Percentiles rank a stretch among this genome's conserved stretches.
Evolutionary conservation across 2,113 vertebrate genomes (phyloP).

Genomic region (Myocastor coypus): DNA sequence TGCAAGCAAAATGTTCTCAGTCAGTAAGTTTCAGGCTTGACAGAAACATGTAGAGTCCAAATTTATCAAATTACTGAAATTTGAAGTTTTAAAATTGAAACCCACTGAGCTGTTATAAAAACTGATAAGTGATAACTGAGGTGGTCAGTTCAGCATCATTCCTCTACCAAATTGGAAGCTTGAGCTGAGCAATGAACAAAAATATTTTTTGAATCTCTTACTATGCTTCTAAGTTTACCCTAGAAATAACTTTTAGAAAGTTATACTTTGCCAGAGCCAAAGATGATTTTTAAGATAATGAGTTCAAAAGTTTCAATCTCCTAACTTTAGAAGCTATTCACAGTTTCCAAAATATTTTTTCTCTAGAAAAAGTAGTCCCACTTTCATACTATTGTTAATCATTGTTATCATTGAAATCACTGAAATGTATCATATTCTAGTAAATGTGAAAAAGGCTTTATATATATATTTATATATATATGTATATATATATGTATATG

Average conservation of each 20-base stretch:
- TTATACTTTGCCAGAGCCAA: background rate
- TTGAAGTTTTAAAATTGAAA: background rate
- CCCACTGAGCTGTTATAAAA: background rate
- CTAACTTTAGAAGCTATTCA: conserved; percentile 30
- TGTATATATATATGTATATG: background rate
- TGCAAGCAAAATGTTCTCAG: background rate
- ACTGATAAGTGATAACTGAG: background rate
- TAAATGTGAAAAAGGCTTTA: background rate
- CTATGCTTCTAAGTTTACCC: conserved; percentile 2
- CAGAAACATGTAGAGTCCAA: background rate
- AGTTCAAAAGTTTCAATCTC: conserved; percentile 53
- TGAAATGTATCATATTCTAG: background rate
- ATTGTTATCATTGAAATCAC: background rate
- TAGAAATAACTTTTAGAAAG: background rate
- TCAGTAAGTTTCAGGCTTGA: background rate
- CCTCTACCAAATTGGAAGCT: background rate
- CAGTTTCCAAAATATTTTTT: conserved; percentile 28
- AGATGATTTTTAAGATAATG: conserved; percentile 39
- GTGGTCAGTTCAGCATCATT: background rate
- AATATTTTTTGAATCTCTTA: conserved; percentile 22
- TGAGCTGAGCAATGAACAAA: background rate
- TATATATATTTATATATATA: background rate
- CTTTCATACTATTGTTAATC: background rate
- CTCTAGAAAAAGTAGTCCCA: background rate
- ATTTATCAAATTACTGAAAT: conserved; percentile 5